Conservation (phyloP, 1,140 invertebrate species). For the Conus ventricosus region DNA sequence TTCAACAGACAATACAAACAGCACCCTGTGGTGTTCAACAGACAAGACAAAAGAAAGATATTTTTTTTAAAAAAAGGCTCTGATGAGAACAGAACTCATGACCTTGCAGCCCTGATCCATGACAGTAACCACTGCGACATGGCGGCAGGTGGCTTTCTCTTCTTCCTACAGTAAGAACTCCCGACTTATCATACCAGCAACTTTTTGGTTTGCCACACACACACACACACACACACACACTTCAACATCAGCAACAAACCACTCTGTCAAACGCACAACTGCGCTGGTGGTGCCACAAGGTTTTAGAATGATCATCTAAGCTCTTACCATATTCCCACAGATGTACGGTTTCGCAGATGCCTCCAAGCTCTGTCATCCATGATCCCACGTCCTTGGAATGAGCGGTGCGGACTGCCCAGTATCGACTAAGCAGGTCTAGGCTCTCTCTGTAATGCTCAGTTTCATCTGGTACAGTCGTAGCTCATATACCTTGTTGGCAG, state of each 20-base stretch:
- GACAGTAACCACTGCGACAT: no score
- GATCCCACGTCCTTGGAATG: conserved; percentile 21
- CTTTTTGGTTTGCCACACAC: not conserved
- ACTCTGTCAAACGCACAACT: not conserved
- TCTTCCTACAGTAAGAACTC: no score
- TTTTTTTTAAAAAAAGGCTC: no score
- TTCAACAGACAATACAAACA: no score
- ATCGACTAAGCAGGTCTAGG: not conserved
- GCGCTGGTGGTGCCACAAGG: not conserved
- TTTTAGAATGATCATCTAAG: not conserved
- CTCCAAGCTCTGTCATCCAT: conserved; percentile 27
- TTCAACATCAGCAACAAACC: not conserved
- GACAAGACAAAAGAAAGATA: no score
- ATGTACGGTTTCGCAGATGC: conserved; percentile 26
- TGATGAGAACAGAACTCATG: no score
- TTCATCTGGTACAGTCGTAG: conserved; percentile 24
- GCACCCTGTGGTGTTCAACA: no score
- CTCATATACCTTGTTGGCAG: conserved; percentile 5
- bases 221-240: not conserved
- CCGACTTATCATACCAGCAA: no score
- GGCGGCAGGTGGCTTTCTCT: no score
- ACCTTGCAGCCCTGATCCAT: no score
- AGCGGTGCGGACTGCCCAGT: conserved; percentile 20
- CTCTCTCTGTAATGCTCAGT: not conserved
- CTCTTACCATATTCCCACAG: conserved; percentile 31